Evolutionary conservation across 2,888 invertebrate species (phyloP).

Genomic region (Lasioglossum calceatum): DNA sequence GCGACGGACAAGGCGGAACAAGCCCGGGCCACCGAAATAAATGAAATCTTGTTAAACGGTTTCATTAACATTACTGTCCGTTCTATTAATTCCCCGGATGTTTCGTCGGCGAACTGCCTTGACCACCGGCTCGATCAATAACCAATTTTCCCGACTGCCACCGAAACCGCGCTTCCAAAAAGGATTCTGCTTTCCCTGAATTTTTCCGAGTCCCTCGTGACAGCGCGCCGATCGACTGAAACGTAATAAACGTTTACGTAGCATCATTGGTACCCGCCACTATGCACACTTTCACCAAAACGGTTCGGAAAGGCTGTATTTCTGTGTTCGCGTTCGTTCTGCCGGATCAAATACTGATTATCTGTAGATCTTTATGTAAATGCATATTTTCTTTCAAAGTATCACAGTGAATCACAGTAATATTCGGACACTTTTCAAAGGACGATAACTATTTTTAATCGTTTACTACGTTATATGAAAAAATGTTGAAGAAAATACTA

Average conservation of each 20-base stretch:
- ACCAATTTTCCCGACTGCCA: constrained; percentile 35
- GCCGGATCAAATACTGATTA: not conserved
- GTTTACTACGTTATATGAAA: too few relatives aligned
- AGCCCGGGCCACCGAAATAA: constrained; percentile 11
- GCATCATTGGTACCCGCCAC: not conserved
- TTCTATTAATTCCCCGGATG: constrained; percentile 32
- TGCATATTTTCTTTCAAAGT: not conserved
- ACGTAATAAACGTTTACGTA: constrained; percentile 24
- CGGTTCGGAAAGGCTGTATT: not conserved
- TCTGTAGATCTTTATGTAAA: not conserved
- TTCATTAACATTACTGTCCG: constrained; percentile 45
- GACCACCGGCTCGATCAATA: constrained; percentile 41
- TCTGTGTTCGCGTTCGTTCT: not conserved
- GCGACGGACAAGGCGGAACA: not conserved
- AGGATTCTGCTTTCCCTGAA: constrained; percentile 21
- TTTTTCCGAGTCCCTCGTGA: constrained; percentile 10
- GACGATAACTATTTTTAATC: too few relatives aligned
- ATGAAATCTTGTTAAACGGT: constrained; percentile 40
- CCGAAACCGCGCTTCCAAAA: constrained; percentile 11
- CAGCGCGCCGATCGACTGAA: constrained; percentile 22
- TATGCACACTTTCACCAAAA: not conserved
- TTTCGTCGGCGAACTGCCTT: not conserved
- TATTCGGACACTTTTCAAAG: too few relatives aligned
- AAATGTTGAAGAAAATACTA: too few relatives aligned
- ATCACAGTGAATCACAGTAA: too few relatives aligned